Base-by-base conservation (phyloP, 2,797 vertebrate species). In the Ibycter americanus region DNA sequence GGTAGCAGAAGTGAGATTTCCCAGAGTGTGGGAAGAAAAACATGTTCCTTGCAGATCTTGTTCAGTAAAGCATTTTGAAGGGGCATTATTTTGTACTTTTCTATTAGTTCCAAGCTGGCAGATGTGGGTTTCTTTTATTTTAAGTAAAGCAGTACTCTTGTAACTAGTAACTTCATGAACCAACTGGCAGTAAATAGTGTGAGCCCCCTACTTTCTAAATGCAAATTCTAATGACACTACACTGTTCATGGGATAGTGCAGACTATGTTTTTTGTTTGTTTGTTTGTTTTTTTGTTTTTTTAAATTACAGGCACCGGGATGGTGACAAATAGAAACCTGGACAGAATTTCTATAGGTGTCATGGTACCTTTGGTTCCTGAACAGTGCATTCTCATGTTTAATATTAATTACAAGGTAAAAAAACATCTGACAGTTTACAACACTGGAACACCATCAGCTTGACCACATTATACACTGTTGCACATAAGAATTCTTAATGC, bases 401-500 rank as follows among this genome's bases (percentile, higher is more conserved):
- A 74, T 83, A 94, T 91, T 89, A 96, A 96, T 95, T 96, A 85
- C 49, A 80, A 90, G 32, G 36, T 84, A 83, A 95, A 96, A 96
- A 89, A 42, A 29, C 72, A 85, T 89, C 96, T 84, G 66, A 56
- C 59, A 92, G 90, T 95, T 97, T 93, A 90, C 70, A 96, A 95
- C 95, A 95, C 77, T 32, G 56, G 87, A 90, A 74, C 66, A 92
- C 40, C 52, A 63, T 95, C 65, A 76, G 68, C 76, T 96, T 97
- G 96, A 97, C 95, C 88, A 83, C 62, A 83, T 84, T 90, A 82
- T 87, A 56, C 3, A 6, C 22, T 77, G 40, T 40, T 90, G 81
- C 79, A 91, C 74, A 70, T 90, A 96, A 93, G 81, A 97, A 94
- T 96, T 96, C 91, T 96, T 97, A 97, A 93, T 77, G 90, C 89